Conservation (phyloP, 2,797 vertebrate species). For the Myotis findleyi region DNA sequence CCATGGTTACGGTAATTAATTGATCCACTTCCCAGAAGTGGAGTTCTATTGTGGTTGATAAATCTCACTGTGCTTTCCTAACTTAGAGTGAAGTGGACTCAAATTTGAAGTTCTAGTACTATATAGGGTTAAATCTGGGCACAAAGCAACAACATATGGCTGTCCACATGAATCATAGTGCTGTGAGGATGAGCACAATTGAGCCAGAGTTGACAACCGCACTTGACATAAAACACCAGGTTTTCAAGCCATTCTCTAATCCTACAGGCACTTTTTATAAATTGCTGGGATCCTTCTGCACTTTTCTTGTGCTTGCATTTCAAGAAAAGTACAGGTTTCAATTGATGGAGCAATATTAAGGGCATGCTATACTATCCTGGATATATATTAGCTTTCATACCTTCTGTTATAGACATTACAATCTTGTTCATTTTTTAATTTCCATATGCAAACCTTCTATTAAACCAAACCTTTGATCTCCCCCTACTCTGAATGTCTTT, state of each 20-base stretch:
- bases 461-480: conserved; percentile 71
- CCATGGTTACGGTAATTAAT: not conserved
- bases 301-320: conserved; percentile 23
- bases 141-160: not conserved
- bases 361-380: not conserved
- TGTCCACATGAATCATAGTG: not conserved
- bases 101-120: not conserved
- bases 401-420: not conserved
- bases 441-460: conserved; percentile 64
- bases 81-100: not conserved
- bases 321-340: conserved; percentile 44
- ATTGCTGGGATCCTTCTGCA: not conserved
- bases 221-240: not conserved
- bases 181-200: not conserved
- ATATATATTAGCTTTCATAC: not conserved
- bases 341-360: not conserved
- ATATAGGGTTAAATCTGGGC: not conserved
- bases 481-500: conserved; percentile 31
- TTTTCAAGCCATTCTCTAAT: not conserved
- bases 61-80: conserved; percentile 20
- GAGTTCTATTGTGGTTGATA: not conserved
- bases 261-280: not conserved
- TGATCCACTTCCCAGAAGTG: not conserved
- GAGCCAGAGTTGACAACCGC: not conserved
- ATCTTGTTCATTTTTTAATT: conserved; percentile 36